Percentiles rank a stretch among this genome's conserved stretches.
These are phyloP conservation scores for Agelaius tricolor DNA, from an alignment of 2,113 vertebrate genomes.

Conservation along the genomic window DNA sequence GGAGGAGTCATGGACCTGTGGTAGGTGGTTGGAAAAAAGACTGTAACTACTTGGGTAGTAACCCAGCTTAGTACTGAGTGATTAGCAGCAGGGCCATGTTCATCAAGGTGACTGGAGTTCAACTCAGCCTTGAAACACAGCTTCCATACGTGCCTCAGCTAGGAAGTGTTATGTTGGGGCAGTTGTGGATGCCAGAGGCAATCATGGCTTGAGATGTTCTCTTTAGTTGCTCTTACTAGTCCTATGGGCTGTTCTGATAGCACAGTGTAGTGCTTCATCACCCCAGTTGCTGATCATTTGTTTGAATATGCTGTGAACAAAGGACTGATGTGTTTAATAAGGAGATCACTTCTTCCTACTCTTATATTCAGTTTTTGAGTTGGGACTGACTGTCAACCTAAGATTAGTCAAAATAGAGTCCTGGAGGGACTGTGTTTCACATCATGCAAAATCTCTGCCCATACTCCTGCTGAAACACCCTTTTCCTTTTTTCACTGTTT, in stretches of 20 bases:
- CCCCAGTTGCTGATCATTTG: neutral
- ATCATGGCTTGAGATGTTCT: neutral
- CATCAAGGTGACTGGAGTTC: neutral
- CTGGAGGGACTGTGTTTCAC: neutral
- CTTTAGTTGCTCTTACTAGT: neutral
- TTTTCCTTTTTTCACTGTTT: neutral
- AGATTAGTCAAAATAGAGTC: neutral
- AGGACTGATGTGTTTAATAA: neutral
- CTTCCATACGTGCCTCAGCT: neutral
- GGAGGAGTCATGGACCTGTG: neutral
- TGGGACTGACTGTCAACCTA: neutral
- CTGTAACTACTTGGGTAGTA: neutral
- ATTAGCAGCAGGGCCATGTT: neutral
- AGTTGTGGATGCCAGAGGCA: neutral
- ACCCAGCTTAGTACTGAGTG: neutral
- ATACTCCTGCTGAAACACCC: neutral
- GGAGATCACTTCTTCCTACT: neutral
- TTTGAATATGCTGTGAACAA: neutral
- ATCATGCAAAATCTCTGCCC: neutral
- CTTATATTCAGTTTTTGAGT: neutral
- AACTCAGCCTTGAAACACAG: accelerated
- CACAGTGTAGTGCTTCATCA: neutral
- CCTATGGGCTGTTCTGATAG: neutral
- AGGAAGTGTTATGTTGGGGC: neutral
- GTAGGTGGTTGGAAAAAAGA: neutral